A percentile compares a stretch with the other conserved stretches of the same genome.
These are phyloP conservation scores for Dicrostonyx torquatus DNA, from an alignment of 2,797 vertebrate genomes.

Conservation along the genomic window DNA sequence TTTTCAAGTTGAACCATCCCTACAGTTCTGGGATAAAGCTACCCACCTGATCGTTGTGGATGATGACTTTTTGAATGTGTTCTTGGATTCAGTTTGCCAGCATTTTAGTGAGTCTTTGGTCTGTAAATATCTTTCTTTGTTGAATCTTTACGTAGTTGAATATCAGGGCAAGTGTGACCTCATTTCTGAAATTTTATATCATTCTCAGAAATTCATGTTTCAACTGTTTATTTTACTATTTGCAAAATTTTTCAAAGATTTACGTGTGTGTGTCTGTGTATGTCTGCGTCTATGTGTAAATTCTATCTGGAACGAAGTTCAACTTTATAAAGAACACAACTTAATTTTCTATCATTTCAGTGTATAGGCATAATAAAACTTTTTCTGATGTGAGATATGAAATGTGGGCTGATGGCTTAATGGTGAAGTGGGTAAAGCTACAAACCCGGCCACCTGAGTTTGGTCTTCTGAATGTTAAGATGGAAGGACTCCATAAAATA, in stretches of 20 bases:
- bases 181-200: neutral
- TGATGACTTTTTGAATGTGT: neutral
- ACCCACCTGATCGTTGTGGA: neutral
- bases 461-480: neutral
- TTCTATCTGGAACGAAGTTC: neutral
- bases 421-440: neutral
- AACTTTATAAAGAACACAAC: conserved; percentile 4
- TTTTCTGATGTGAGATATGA: neutral
- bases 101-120: neutral
- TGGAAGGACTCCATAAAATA: neutral
- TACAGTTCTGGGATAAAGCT: neutral
- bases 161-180: neutral
- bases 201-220: neutral
- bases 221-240: neutral
- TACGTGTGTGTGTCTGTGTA: neutral
- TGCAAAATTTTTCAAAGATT: neutral
- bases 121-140: neutral
- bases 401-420: neutral
- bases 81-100: neutral
- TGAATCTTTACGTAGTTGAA: neutral
- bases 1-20: neutral
- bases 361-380: neutral
- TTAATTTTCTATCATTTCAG: conserved; percentile 21
- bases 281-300: neutral
- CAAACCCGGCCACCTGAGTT: neutral